Base-by-base conservation (phyloP, 2,113 vertebrate species). In the Xerus inauris region DNA sequence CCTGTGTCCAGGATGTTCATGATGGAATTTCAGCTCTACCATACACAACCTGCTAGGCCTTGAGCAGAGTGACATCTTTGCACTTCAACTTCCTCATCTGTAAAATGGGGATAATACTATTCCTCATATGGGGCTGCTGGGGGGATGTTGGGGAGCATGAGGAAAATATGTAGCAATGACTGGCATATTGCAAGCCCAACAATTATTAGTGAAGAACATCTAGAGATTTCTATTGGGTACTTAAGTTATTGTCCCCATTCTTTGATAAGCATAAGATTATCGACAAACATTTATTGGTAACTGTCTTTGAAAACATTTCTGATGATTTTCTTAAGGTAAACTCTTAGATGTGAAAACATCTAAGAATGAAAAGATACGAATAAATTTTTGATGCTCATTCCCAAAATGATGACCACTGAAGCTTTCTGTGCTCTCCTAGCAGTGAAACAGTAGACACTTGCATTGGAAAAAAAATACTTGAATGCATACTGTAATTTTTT, bases 291-390 rank as follows among this genome's bases (percentile, higher is more conserved):
- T 67, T 26, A 75, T 45, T 87, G 80, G 26, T 67, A 65, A 92
- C 28, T 84, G 45, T 32, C 57, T 72, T 94, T 26, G 19, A 49
- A 90, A 79, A 95, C 26, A 59, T 67, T 72, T 77, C 59, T 65
- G 12, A n/a, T 77, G 42, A 45, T 87, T 92, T 91, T 54, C 59
- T 95, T 96, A 54, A 85, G 89, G 90, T 73, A 92, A 54, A n/a
- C 59, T 45, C 54, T 75, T 83, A 81, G 42, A 32, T 20, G 11
- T 42, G 45, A 94, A 91, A 86, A 89, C 8, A 24, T 54, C 71
- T 59, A 35, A n/a, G n/a, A n/a, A 26, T 67, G 12, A 77, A 42
- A 91, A 83, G 3, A 6, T 85, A 54, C 17, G 17, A 62, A 40
- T 26, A 45, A 17, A 87, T 87, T 87, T 86, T 80, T 75, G 26